These are phyloP conservation scores for Otocyon megalotis DNA, from an alignment of 2,113 vertebrate species.

Conservation along the genomic window DNA sequence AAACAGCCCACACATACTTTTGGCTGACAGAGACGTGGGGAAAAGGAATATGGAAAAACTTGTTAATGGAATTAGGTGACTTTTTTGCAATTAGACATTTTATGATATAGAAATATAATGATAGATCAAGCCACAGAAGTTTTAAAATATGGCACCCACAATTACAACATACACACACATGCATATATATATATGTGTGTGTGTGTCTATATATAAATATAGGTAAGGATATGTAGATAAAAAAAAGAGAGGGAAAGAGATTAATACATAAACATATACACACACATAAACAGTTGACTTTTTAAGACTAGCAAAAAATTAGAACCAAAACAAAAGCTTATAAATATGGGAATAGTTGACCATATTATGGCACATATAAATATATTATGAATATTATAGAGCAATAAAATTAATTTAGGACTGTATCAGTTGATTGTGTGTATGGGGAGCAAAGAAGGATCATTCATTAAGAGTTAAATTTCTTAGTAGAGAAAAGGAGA, in stretches of 20 bases:
- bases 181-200: background rate
- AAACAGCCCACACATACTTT: background rate
- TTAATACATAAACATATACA: background rate
- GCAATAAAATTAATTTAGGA: background rate
- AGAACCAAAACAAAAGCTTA: background rate
- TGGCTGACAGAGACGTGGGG: background rate
- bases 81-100: background rate
- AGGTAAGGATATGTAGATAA: background rate
- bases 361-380: background rate
- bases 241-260: background rate
- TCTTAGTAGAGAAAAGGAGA: background rate
- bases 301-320: background rate
- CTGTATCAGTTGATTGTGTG: background rate
- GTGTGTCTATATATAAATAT: background rate
- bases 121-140: background rate
- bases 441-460: background rate
- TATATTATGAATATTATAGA: background rate
- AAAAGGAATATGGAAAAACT: background rate
- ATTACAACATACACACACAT: background rate
- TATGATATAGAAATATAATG: background rate
- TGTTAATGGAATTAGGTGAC: background rate
- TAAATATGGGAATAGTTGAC: background rate
- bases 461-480: background rate
- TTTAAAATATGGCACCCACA: accelerated
- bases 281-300: background rate